phyloP scores from a whole-genome alignment of 2,113 vertebrate genomes.

The Bos javanicus region DNA sequence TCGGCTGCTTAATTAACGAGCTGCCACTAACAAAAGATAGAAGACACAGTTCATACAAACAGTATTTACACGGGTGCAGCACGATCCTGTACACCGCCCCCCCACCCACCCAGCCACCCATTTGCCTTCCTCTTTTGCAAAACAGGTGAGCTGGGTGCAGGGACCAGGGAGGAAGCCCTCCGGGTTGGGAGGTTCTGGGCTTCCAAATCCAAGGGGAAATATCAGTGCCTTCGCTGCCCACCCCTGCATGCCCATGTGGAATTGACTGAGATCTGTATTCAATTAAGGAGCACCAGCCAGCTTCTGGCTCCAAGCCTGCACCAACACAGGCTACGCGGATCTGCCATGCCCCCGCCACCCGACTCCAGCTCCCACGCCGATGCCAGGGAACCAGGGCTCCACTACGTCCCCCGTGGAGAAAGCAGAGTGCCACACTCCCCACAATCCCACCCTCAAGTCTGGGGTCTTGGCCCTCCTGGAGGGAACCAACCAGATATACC shows the following conservation, averaged over 20 bases:
- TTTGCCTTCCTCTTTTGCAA: constrained; percentile 44
- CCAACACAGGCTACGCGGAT: not conserved
- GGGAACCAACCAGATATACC: not conserved
- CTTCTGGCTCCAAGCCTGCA: constrained; percentile 65
- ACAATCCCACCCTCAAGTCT: not conserved
- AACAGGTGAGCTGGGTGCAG: not conserved
- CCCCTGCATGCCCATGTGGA: not conserved
- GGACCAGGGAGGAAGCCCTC: not conserved
- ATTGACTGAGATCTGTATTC: constrained; percentile 68
- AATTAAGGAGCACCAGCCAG: constrained; percentile 68
- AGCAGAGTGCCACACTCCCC: not conserved
- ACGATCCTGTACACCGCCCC: constrained; percentile 26
- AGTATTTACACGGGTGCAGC: constrained; percentile 74
- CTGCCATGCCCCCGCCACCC: not conserved
- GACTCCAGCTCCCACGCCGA: not conserved
- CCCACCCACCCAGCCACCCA: not conserved
- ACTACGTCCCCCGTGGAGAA: fast-evolving
- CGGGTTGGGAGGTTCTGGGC: not conserved
- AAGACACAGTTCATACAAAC: constrained; percentile 76
- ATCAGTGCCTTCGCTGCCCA: fast-evolving
- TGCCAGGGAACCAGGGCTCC: not conserved
- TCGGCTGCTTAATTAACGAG: constrained; percentile 82
- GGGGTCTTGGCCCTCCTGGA: not conserved
- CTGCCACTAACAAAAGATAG: constrained; percentile 82
- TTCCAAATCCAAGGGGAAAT: fast-evolving